A percentile compares a stretch with the other conserved stretches of the same genome.
Evolutionary conservation across 2,888 invertebrate genomes (phyloP).

Genomic region (Drosophila fulvimacula): DNA sequence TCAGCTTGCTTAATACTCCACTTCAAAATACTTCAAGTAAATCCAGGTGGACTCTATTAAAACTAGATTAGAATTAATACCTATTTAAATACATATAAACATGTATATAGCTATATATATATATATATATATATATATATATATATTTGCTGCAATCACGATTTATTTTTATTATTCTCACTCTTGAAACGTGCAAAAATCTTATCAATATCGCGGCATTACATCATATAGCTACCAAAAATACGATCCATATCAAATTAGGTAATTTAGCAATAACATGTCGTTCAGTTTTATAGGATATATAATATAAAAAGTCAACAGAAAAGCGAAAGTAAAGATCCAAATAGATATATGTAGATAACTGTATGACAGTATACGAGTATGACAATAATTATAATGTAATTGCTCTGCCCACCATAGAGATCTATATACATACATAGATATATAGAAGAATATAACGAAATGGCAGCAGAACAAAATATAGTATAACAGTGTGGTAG

Average conservation of each 20-base stretch:
- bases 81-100: too few relatives aligned
- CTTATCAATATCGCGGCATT: conserved; percentile 1
- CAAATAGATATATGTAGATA: neutral
- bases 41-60: neutral
- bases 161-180: neutral
- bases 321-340: neutral
- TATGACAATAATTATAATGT: neutral
- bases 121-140: neutral
- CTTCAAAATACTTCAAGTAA: neutral
- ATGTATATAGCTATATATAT: neutral
- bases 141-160: conserved; percentile 4
- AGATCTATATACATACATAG: too few relatives aligned
- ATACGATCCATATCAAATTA: neutral
- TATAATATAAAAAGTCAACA: neutral
- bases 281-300: neutral
- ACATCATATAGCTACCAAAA: conserved; percentile 2
- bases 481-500: neutral
- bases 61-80: neutral
- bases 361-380: neutral
- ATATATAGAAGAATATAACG: neutral
- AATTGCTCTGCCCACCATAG: too few relatives aligned
- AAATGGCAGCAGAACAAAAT: neutral
- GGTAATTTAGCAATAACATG: neutral
- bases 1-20: neutral
- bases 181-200: neutral